phyloP scores from a whole-genome alignment of 2,888 invertebrate species.

The Pachliopta kotzebuea region DNA sequence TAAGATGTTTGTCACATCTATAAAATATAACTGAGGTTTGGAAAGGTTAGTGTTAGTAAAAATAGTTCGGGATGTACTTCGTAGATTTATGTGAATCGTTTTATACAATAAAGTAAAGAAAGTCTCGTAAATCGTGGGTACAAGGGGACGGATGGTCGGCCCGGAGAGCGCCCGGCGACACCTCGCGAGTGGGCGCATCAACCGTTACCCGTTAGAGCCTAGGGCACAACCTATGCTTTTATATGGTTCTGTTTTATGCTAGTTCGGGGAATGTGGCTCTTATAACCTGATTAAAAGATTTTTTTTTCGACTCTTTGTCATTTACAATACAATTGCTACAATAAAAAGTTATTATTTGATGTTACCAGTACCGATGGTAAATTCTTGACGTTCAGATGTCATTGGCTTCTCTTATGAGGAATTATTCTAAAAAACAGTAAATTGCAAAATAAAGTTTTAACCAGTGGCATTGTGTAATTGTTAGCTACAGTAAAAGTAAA shows the following conservation, averaged over 20 bases:
- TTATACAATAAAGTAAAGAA: constrained; percentile 73
- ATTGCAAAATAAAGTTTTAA: no score
- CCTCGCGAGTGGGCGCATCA: constrained; percentile 71
- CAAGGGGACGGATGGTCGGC: constrained; percentile 56
- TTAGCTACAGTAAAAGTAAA: no score
- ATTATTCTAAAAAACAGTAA: no score
- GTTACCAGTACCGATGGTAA: no score
- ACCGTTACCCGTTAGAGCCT: constrained; percentile 57
- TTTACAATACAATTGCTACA: no score
- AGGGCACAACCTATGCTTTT: constrained; percentile 36
- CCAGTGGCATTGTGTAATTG: no score
- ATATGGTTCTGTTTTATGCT: constrained; percentile 29
- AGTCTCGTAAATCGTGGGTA: constrained; percentile 70
- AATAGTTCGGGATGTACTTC: constrained; percentile 39
- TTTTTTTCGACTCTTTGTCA: no score
- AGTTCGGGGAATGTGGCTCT: no score
- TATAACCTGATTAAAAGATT: no score
- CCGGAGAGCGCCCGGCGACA: constrained; percentile 58
- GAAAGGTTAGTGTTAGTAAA: constrained; percentile 27
- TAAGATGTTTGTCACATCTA: constrained; percentile 23
- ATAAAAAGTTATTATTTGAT: no score
- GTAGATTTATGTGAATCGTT: constrained; percentile 73
- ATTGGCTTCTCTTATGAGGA: no score
- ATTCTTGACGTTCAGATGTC: no score
- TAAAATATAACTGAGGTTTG: constrained; percentile 21